Evolutionary conservation across 64 coral and sea anemone species (phyloP), one percentile per base, ranked within the genome.

Genomic region (Acropora tenuis): DNA sequence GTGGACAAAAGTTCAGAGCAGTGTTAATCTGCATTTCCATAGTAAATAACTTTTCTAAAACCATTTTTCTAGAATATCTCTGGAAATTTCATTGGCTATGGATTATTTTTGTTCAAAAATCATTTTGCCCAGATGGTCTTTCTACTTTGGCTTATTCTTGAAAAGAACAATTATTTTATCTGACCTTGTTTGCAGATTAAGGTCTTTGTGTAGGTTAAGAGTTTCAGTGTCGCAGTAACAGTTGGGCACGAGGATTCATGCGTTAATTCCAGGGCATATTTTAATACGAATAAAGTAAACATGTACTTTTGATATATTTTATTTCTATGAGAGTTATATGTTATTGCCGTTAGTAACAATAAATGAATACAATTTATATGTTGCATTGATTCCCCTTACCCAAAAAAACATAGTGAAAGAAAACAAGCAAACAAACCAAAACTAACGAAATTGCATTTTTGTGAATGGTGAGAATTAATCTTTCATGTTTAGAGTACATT

Each of bases 111-210:
- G 9, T 71, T 71, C 8, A 71, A 71, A 71, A 11, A 30, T 71
- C 67, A 71, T 71, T 71, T 71, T 71, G 8, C 67, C 13, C 2
- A 16, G 19, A 71, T 71, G 12, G 18, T 71, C 67, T 0, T 71
- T 71, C 67, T 71, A 71, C 67, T 71, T 71, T 71, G 67, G 67
- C 15, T 71, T 30, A 71, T 71, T n/a, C 15, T 71, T 71, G 67
- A 71, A 71, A 71, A 71, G 67, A 71, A 71, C 67, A 71, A 71
- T 71, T 71, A 9, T 71, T 71, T 9, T 71, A 71, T 71, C 67
- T 71, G 67, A 71, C 67, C 67, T 69, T 69, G 67, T 69, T 69
- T 69, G 67, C 15, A 71, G 67, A 71, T 71, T 71, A 71, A 71
- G 67, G 8, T 71, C 67, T 55, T 71, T 71, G 19, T 1, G 67